Evolutionary conservation across 2,888 invertebrate genomes (phyloP).

Genomic region (Drosophila mercatorum): DNA sequence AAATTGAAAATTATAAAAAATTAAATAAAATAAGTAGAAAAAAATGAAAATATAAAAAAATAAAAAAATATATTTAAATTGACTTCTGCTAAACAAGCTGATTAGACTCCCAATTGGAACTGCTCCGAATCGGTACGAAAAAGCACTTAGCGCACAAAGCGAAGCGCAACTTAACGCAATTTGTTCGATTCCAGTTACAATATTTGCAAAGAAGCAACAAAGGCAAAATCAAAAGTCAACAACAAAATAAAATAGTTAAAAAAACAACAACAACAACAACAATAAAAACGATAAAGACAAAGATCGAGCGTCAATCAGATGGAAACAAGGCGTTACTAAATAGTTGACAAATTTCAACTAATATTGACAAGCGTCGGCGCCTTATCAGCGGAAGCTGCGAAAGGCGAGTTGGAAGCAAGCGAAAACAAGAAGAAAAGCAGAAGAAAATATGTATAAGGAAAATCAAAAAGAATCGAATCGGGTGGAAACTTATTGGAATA

Average conservation of each 20-base stretch:
- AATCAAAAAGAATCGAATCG: not conserved
- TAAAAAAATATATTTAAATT: not conserved
- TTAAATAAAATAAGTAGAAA: not conserved
- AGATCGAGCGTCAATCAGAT: constrained; percentile 12
- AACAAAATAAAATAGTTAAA: constrained; percentile 27
- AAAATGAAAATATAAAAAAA: not conserved
- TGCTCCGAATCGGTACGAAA: not conserved
- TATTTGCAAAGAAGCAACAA: constrained; percentile 25
- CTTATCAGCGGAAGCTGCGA: constrained; percentile 43
- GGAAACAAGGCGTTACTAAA: constrained; percentile 22
- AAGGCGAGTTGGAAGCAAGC: not conserved
- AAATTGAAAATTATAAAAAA: not conserved
- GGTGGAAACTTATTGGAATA: not conserved
- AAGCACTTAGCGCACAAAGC: constrained; percentile 1
- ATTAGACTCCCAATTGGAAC: not conserved
- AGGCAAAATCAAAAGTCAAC: constrained; percentile 22
- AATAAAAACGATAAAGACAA: constrained; percentile 13
- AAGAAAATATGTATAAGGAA: too few relatives aligned
- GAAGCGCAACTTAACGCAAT: constrained; percentile 9
- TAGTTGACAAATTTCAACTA: constrained; percentile 34
- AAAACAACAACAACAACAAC: constrained; percentile 10
- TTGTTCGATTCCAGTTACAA: constrained; percentile 35
- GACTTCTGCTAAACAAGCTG: not conserved
- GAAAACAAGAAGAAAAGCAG: not conserved
- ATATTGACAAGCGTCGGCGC: constrained; percentile 21